These are phyloP conservation scores for Rambutsinella grinnellia DNA, from an alignment of 2,888 invertebrate species.

Conservation along the genomic window DNA sequence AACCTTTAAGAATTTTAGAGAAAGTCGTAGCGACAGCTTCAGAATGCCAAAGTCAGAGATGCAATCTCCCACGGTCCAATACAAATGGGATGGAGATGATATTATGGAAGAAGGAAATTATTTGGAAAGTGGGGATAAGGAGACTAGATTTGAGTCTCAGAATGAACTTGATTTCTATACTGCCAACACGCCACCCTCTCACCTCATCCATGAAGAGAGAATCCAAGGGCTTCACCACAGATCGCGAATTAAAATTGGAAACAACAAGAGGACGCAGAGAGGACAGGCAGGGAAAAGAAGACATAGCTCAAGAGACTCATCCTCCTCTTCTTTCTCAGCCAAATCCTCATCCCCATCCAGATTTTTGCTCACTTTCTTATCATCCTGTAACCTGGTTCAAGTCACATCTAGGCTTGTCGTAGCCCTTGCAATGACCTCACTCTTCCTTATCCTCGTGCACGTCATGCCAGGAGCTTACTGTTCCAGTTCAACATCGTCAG, in stretches of 20 bases:
- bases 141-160: not conserved
- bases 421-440: conserved; percentile 56
- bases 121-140: not conserved
- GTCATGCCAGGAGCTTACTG: conserved; percentile 55
- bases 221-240: conserved; percentile 47
- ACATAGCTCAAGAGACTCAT: conserved; percentile 36
- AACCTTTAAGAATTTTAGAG: not conserved
- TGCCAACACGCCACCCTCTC: conserved; percentile 10
- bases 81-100: not conserved
- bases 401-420: conserved; percentile 54
- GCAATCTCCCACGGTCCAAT: not conserved
- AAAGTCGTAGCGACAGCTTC: not conserved
- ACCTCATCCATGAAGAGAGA: conserved; percentile 14
- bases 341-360: conserved; percentile 35
- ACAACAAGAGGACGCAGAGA: not conserved
- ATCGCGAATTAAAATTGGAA: conserved; percentile 46
- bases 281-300: conserved; percentile 25
- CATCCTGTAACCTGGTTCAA: conserved; percentile 48
- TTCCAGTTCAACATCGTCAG: conserved; percentile 36
- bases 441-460: conserved; percentile 47
- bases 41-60: not conserved
- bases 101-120: not conserved
- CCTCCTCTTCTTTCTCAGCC: conserved; percentile 28
- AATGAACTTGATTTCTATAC: not conserved
- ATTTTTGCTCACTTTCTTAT: conserved; percentile 51